These are phyloP conservation scores for Aphelinus certus DNA, from an alignment of 1,140 invertebrate species.

Conservation along the genomic window DNA sequence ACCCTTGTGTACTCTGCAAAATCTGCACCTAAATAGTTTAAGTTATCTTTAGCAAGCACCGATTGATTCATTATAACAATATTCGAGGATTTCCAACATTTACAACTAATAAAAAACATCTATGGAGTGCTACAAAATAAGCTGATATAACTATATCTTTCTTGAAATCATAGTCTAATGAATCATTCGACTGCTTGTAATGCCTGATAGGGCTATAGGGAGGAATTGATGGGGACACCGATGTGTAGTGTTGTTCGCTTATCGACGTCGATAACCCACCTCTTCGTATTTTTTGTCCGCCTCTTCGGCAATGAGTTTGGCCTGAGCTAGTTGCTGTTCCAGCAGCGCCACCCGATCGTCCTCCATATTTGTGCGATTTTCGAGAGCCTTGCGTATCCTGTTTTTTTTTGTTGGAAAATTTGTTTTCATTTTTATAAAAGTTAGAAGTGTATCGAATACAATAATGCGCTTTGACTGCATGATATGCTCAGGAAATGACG, in stretches of 20 bases:
- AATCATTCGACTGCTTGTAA: slow-evolving; percentile 18
- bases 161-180: not conserved
- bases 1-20: slow-evolving; percentile 38
- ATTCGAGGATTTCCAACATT: slow-evolving; percentile 28
- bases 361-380: slow-evolving; percentile 98
- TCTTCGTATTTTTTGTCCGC: slow-evolving; percentile 99
- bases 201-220: not conserved
- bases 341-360: slow-evolving; percentile 94
- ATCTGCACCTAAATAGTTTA: slow-evolving; percentile 1
- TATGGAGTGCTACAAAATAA: no score
- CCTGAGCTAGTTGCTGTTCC: slow-evolving; percentile 94
- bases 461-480: no score
- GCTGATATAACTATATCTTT: no score
- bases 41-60: no score
- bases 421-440: no score
- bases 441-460: no score
- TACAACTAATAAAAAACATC: no score
- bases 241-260: slow-evolving; percentile 41
- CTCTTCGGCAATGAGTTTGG: slow-evolving; percentile 97
- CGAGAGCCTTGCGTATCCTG: slow-evolving; percentile 98
- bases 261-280: slow-evolving; percentile 70
- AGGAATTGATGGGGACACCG: not conserved
- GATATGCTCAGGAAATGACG: no score
- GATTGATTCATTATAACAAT: not conserved
- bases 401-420: slow-evolving; percentile 44